A percentile compares a stretch with the other conserved stretches of the same genome.
These are phyloP conservation scores for Acropternis orthonyx DNA, from an alignment of 2,797 vertebrate genomes.

Conservation along the genomic window DNA sequence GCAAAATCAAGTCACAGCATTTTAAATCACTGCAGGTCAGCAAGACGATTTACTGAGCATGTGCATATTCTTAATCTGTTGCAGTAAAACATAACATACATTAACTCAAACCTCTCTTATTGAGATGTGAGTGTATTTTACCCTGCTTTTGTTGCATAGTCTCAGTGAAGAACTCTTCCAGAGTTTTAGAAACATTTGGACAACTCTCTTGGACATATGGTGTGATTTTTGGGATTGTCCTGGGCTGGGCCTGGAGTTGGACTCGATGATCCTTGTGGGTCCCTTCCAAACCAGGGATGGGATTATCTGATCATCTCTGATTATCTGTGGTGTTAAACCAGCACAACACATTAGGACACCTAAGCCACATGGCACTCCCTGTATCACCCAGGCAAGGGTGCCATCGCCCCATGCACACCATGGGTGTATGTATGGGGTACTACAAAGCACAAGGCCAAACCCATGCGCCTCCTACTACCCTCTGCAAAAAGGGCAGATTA, in stretches of 20 bases:
- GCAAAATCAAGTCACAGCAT: background rate
- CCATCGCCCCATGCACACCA: background rate
- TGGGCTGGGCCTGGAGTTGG: background rate
- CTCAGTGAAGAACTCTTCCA: background rate
- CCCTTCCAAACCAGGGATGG: background rate
- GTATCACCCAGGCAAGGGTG: background rate
- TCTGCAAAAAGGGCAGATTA: background rate
- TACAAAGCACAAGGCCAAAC: background rate
- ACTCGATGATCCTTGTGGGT: too few relatives aligned
- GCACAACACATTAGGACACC: background rate
- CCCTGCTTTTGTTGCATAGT: background rate
- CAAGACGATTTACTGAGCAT: background rate
- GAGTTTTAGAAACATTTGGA: background rate
- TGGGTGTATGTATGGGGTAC: background rate
- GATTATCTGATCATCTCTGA: background rate
- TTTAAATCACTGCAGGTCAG: background rate
- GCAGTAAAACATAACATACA: background rate
- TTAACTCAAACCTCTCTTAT: background rate
- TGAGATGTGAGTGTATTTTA: background rate
- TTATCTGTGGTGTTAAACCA: background rate
- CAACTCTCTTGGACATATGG: fast-evolving
- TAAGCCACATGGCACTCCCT: background rate
- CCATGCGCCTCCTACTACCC: background rate
- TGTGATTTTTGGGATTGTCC: background rate
- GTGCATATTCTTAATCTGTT: background rate